Percentiles rank a stretch among this genome's conserved stretches.
These are phyloP conservation scores for Morpho helenor DNA, from an alignment of 2,888 invertebrate species.

Conservation along the genomic window DNA sequence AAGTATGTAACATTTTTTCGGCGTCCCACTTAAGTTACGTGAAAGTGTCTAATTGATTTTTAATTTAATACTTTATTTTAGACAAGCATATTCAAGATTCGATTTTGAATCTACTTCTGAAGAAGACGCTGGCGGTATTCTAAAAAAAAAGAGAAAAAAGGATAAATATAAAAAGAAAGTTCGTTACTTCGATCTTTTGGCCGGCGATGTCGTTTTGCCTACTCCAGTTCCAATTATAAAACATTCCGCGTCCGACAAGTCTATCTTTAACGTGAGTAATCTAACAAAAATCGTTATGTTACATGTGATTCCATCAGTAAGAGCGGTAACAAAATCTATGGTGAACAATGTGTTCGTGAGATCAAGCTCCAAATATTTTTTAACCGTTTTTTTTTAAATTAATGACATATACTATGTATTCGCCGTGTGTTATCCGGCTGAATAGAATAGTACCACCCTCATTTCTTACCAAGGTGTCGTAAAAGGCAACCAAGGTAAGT, in stretches of 20 bases:
- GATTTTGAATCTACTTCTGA: constrained; percentile 39
- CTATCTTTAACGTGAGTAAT: constrained; percentile 55
- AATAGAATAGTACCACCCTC: too few species aligned
- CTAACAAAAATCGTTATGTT: background rate
- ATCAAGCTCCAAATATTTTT: too few species aligned
- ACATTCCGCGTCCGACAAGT: constrained; percentile 54
- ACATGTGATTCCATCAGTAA: too few species aligned
- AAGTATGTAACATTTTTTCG: constrained; percentile 11
- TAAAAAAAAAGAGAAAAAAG: constrained; percentile 32
- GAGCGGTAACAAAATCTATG: too few species aligned
- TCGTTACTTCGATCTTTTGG: constrained; percentile 50
- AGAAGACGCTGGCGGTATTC: constrained; percentile 32
- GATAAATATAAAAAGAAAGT: constrained; percentile 45
- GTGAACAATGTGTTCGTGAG: too few species aligned
- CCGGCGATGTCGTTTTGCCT: constrained; percentile 52
- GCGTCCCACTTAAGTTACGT: too few species aligned
- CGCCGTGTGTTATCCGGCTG: too few species aligned
- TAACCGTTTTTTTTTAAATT: too few species aligned
- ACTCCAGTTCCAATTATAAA: constrained; percentile 46
- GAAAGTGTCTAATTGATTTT: too few species aligned
- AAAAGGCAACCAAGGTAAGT: too few species aligned
- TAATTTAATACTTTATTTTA: constrained; percentile 11
- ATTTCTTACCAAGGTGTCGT: too few species aligned
- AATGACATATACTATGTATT: too few species aligned
- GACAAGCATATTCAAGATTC: constrained; percentile 30